Percentiles rank a stretch among this genome's conserved stretches.
phyloP scores from a whole-genome alignment of 2,113 vertebrate genomes.

The Apaloderma vittatum region DNA sequence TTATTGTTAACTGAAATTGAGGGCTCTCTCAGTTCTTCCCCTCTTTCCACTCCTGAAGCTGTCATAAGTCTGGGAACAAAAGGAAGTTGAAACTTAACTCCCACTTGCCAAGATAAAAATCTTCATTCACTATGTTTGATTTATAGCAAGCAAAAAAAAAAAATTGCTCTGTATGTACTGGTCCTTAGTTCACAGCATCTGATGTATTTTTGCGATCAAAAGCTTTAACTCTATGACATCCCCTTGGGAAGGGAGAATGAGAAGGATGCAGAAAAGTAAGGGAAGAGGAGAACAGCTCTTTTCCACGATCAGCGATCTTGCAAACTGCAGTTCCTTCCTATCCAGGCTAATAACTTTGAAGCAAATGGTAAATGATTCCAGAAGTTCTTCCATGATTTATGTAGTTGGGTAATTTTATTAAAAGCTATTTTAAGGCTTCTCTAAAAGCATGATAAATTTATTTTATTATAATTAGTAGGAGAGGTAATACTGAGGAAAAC shows the following conservation, averaged over 20 bases:
- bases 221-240: background rate
- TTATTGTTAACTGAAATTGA: background rate
- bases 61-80: conserved; percentile 9
- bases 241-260: background rate
- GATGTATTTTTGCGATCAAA: background rate
- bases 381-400: background rate
- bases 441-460: background rate
- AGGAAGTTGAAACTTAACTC: conserved; percentile 18
- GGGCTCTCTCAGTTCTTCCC: background rate
- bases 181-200: background rate
- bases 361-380: background rate
- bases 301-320: background rate
- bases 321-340: background rate
- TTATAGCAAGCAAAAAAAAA: background rate
- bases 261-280: background rate
- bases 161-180: background rate
- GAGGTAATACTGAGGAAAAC: background rate
- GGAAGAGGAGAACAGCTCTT: background rate
- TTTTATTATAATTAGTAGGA: background rate
- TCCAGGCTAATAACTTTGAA: background rate
- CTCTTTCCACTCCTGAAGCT: background rate
- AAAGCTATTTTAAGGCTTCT: background rate
- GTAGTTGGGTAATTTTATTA: background rate
- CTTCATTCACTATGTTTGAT: background rate
- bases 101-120: background rate